A percentile compares a stretch with the other conserved stretches of the same genome.
Evolutionary conservation across 1,140 invertebrate genomes (phyloP).

Genomic region (Nasonia giraulti): DNA sequence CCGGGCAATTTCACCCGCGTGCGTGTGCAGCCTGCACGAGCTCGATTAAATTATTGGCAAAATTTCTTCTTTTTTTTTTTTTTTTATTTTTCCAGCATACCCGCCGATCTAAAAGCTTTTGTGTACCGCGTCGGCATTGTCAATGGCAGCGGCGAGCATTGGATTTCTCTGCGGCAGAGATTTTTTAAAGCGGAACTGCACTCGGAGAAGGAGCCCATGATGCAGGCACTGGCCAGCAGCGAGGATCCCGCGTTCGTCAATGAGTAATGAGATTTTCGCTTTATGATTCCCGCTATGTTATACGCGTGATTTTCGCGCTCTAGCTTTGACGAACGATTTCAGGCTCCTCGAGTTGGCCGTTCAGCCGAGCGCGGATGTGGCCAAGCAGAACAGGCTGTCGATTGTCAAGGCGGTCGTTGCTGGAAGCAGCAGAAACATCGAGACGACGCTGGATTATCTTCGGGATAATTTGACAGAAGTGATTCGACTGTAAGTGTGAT

Average conservation of each 20-base stretch:
- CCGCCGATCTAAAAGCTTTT: conserved; percentile 58
- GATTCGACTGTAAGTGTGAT: conserved; percentile 53
- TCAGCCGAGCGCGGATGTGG: conserved; percentile 44
- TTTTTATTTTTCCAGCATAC: conserved; percentile 49
- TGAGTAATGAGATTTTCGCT: conserved; percentile 56
- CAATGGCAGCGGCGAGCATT: conserved; percentile 51
- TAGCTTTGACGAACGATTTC: background rate
- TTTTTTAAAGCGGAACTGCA: conserved; percentile 56
- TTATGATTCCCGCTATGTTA: background rate
- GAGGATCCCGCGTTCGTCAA: conserved; percentile 52
- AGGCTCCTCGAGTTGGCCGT: conserved; percentile 57
- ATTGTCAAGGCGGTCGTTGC: conserved; percentile 62
- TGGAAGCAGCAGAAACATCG: conserved; percentile 51
- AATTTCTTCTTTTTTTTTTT: background rate
- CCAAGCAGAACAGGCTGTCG: conserved; percentile 65
- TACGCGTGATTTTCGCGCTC: background rate
- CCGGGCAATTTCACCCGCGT: background rate
- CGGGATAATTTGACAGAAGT: conserved; percentile 54
- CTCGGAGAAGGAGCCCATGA: conserved; percentile 60
- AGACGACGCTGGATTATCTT: conserved; percentile 55
- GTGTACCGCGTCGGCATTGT: conserved; percentile 62
- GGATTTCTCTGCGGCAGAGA: conserved; percentile 54
- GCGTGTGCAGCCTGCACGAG: background rate
- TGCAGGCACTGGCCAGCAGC: conserved; percentile 60
- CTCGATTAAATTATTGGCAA: background rate